Base-by-base conservation (phyloP, 2,113 vertebrate genomes). In the Alligator sinensis region DNA sequence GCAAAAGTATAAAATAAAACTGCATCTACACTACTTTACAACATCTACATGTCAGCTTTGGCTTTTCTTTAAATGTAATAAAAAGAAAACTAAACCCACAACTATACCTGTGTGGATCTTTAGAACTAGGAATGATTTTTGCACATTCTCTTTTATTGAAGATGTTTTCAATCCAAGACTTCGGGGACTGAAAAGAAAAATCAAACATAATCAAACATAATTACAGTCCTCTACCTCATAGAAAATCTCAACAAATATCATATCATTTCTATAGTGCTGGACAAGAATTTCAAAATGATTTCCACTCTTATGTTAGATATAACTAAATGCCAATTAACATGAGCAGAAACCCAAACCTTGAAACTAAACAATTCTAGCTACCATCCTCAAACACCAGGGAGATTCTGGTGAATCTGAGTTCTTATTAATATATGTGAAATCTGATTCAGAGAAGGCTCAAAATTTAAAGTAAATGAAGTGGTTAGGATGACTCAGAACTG, bases 61-160 rank as follows among this genome's bases (percentile, higher is more conserved):
- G 77, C 70, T 84, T 2, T 30, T 58, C 91, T 91, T 28, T 78
- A 88, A 80, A 82, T 2, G 9, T 54, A 91, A 82, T 11, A 80
- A 55, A 66, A 86, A 85, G 15, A 61, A 90, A 64, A 9, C 21
- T 1, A 62, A 91, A 93, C 66, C 84, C 6, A 78, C 57, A 77
- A 38, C 34, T 92, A 82, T 98, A 99, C 99, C 98, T 98, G 98
- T 99, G 99, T 90, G 97, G 96, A 93, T 99, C 98, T 96, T 98
- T 98, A 59, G 99, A 98, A 84, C 95, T 98, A 59, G 98, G 98
- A 92, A 99, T 98, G 86, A 99, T 98, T 96, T 98, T 98, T 82
- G 97, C 97, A 97, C 99, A 99, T 93, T 99, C 99, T 97, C 99
- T 98, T 97, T 98, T 99, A 96, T 88, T 97, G 96, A 99, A 99